Conservation (phyloP, 1,140 invertebrate species). For the Maconellicoccus hirsutus region DNA sequence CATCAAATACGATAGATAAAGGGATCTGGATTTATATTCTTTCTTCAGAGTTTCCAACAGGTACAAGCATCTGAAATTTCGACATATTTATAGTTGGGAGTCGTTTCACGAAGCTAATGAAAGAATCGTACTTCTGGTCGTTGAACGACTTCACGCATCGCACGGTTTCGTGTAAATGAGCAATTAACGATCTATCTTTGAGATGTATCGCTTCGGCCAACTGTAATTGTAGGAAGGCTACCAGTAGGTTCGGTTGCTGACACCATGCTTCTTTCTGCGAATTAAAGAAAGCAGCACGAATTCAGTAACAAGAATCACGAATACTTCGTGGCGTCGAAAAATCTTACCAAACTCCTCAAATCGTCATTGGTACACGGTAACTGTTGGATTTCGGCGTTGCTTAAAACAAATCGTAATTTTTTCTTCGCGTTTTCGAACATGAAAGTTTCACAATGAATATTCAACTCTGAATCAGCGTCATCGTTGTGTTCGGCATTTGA, state of each 20-base stretch:
- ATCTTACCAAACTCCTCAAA: slow-evolving; percentile 12
- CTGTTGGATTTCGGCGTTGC: slow-evolving; percentile 58
- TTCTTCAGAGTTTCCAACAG: slow-evolving; percentile 64
- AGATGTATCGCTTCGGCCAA: slow-evolving; percentile 79
- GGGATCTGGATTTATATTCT: slow-evolving; percentile 64
- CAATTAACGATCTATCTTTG: slow-evolving; percentile 64
- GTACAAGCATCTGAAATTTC: slow-evolving; percentile 49
- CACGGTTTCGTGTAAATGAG: slow-evolving; percentile 78
- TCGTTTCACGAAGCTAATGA: too few relatives aligned
- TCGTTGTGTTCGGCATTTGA: slow-evolving; percentile 33
- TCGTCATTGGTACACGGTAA: slow-evolving; percentile 23
- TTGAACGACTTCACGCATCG: slow-evolving; percentile 42
- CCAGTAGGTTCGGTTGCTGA: slow-evolving; percentile 50
- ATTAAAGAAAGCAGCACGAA: too few relatives aligned
- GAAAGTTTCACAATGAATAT: slow-evolving; percentile 35
- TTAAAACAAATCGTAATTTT: slow-evolving; percentile 82
- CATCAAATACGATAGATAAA: slow-evolving; percentile 76
- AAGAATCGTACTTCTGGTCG: slow-evolving; percentile 25
- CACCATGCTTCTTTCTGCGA: slow-evolving; percentile 39
- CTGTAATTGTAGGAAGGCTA: slow-evolving; percentile 63
- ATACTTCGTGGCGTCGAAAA: too few relatives aligned
- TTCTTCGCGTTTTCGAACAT: slow-evolving; percentile 79
- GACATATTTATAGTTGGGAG: slow-evolving; percentile 6
- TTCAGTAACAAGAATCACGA: too few relatives aligned
- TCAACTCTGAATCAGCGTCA: slow-evolving; percentile 36